Conservation (phyloP, 2,888 invertebrate species). For the Myopa tessellatipennis region DNA sequence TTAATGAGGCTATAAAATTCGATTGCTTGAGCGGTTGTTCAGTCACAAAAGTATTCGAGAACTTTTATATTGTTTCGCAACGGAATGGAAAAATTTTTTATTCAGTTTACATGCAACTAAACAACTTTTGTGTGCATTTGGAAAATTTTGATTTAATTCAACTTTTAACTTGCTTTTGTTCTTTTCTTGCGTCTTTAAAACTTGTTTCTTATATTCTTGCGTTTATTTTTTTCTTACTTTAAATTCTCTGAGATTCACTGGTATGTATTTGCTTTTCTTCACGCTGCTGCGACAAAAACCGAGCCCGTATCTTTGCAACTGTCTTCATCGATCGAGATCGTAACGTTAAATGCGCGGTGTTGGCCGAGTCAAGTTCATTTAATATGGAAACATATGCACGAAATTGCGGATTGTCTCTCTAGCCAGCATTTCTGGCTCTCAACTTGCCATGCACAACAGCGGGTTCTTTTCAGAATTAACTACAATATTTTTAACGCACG, state of each 20-base stretch:
- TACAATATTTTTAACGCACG: neutral
- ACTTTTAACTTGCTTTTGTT: neutral
- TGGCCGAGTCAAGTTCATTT: conserved; percentile 58
- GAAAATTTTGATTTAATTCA: conserved; percentile 7
- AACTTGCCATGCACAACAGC: neutral
- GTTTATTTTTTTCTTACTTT: neutral
- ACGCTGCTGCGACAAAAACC: conserved; percentile 41
- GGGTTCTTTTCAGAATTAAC: conserved; percentile 2
- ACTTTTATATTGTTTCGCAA: neutral
- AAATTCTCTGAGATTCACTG: no score
- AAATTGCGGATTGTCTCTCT: conserved; percentile 17
- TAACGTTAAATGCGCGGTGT: conserved; percentile 58
- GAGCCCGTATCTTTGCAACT: conserved; percentile 50
- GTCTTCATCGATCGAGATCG: conserved; percentile 57
- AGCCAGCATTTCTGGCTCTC: neutral
- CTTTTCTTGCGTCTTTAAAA: neutral
- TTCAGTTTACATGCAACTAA: neutral
- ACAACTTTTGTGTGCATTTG: neutral
- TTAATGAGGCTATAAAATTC: neutral
- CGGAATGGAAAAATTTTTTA: neutral
- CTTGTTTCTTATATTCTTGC: neutral
- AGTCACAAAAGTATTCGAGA: neutral
- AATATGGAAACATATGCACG: conserved; percentile 51
- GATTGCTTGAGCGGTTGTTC: neutral
- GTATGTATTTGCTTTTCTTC: neutral